Evolutionary conservation across 64 coral and sea anemone species (phyloP).

Genomic region (Dendronephthya gigantea): DNA sequence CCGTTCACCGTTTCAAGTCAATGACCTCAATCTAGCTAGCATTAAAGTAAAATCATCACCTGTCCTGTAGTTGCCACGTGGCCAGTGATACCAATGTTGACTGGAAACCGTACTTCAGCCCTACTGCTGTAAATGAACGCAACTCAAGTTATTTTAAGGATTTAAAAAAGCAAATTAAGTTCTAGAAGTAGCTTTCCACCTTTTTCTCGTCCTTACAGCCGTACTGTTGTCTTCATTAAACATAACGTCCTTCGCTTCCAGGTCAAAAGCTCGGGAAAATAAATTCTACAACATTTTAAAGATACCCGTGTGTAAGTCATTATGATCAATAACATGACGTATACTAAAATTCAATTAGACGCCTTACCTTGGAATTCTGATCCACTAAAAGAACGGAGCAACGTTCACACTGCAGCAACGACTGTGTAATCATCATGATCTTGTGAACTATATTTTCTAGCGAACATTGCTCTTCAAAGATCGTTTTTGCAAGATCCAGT

Average conservation of each 20-base stretch:
- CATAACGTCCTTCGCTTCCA: constrained; percentile 82
- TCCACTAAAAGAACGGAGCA: constrained; percentile 95
- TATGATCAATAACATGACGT: too few species aligned
- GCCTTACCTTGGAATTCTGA: constrained; percentile 66
- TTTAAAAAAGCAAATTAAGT: neutral
- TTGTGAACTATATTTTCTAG: constrained; percentile 98
- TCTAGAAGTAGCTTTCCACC: neutral
- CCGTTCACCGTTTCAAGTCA: too few species aligned
- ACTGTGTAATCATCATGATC: constrained; percentile 99
- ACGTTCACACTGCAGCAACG: constrained; percentile 87
- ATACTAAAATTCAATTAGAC: neutral
- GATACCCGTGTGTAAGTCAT: neutral
- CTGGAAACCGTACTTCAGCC: constrained; percentile 80
- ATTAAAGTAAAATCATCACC: constrained; percentile 27
- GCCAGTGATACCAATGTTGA: constrained; percentile 96
- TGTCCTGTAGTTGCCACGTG: constrained; percentile 94
- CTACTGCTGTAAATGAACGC: constrained; percentile 55
- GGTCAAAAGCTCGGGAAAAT: constrained; percentile 92
- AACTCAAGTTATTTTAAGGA: neutral
- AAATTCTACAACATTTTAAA: constrained; percentile 47
- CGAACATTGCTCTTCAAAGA: constrained; percentile 93
- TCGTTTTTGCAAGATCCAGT: constrained; percentile 95
- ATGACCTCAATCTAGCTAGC: too few species aligned
- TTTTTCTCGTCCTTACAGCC: constrained; percentile 27
- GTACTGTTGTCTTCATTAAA: constrained; percentile 79